Base-by-base conservation (phyloP, 2,113 vertebrate genomes). In the Perccottus glenii region DNA sequence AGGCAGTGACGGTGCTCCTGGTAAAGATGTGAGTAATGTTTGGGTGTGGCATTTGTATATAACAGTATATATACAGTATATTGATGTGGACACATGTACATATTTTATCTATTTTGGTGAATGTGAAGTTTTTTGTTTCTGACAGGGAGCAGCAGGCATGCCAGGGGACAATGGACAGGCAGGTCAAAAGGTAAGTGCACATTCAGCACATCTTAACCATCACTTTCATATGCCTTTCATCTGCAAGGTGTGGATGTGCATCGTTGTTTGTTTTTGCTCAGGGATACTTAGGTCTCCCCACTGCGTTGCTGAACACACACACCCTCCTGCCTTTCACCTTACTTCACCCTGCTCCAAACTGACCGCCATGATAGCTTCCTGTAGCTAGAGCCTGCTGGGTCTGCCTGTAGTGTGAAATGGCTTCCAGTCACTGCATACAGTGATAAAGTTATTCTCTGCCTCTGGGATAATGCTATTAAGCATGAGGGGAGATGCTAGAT, bases 1-100 rank as follows among this genome's bases (percentile, higher is more conserved):
- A 14, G 96, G 96, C 12, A 67, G n/a, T 0, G 96, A 97, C 9
- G 96, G 96, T 19, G 35, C 81, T 2, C 19, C 82, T 3, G 96
- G 95, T 59, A 97, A 97, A 94, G 96, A 97, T 89, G 96, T 97
- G 80, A 86, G 91, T 90, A 70, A 53, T 69, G 55, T 64, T 60
- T 65, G 38, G 15, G 16, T 42, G 12, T 67, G 43, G 8, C 38
- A 50, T 82, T 69, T 67, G 44, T 15, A 52, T 32, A 70, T 63
- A 67, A n/a, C n/a, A n/a, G n/a, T n/a, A n/a, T n/a, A n/a, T n/a
- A n/a, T n/a, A n/a, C n/a, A n/a, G n/a, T 58, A 27, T 27, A 27
- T 27, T 9, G 44, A 78, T 78, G 48, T 43, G 16, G 9, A 32
- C 62, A 42, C 47, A 14, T 46, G 51, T 46, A 2, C 56, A 58